These are phyloP conservation scores for Gnathonemus longibarbis DNA, from an alignment of 2,113 vertebrate genomes.

Conservation along the genomic window DNA sequence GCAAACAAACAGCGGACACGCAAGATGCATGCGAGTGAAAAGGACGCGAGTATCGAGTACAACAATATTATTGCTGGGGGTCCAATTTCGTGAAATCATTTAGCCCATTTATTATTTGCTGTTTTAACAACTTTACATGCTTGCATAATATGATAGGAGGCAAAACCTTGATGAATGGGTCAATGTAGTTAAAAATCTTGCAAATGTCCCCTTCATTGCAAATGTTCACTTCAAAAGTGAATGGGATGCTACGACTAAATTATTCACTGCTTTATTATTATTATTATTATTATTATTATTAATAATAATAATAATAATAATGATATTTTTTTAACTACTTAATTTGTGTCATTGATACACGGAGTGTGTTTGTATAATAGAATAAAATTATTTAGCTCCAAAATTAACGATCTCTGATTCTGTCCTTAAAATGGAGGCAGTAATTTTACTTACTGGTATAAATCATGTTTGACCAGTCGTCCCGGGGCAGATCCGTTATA, in stretches of 20 bases:
- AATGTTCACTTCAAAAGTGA: too few relatives aligned
- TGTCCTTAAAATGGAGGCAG: not conserved
- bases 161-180: not conserved
- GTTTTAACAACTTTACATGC: not conserved
- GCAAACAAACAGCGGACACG: not conserved
- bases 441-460: not conserved
- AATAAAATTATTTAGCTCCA: not conserved
- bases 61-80: not conserved
- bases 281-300: not conserved
- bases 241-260: not conserved
- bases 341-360: not conserved
- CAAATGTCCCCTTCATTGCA: too few relatives aligned
- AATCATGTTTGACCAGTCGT: not conserved
- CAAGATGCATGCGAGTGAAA: slow-evolving; percentile 1
- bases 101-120: not conserved
- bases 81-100: not conserved
- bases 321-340: not conserved
- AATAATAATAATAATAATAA: not conserved
- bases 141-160: not conserved
- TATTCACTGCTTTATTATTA: not conserved
- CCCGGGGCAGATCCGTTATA: not conserved
- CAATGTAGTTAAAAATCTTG: not conserved
- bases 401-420: not conserved
- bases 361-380: not conserved
- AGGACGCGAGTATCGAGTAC: not conserved